Evolutionary conservation across 2,888 invertebrate genomes (phyloP).

Genomic region (Scaptodrosophila latifasciaeformis): DNA sequence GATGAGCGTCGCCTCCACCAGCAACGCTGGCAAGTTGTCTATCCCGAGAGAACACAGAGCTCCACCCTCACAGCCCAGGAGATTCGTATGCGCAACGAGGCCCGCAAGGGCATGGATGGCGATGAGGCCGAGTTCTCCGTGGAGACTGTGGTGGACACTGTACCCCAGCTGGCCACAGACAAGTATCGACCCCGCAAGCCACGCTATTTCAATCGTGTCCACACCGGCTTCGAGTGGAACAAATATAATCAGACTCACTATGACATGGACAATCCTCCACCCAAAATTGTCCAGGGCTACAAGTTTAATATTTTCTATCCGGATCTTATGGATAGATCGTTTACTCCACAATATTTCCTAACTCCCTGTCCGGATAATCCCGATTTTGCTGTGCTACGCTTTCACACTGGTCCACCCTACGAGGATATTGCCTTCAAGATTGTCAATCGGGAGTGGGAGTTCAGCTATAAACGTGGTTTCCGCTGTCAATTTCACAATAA

Average conservation of each 20-base stretch:
- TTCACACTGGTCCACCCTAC: conserved; percentile 99
- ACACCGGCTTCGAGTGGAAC: conserved; percentile 99
- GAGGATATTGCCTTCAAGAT: conserved; percentile 99
- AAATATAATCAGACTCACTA: conserved; percentile 99
- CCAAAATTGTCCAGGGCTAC: conserved; percentile 99
- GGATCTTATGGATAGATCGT: conserved; percentile 94
- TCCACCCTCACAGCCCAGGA: conserved; percentile 73
- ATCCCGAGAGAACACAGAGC: conserved; percentile 64
- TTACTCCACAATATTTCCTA: conserved; percentile 95
- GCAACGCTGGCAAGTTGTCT: conserved; percentile 38
- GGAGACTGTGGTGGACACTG: conserved; percentile 88
- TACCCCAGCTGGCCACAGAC: conserved; percentile 92
- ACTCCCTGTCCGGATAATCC: conserved; percentile 93
- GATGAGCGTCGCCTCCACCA: conserved; percentile 43
- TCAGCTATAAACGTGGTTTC: conserved; percentile 98
- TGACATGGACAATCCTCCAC: conserved; percentile 99
- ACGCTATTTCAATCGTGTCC: conserved; percentile 96
- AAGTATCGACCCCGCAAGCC: conserved; percentile 98
- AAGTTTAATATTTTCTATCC: conserved; percentile 99
- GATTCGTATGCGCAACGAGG: conserved; percentile 84
- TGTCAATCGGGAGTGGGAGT: conserved; percentile 99
- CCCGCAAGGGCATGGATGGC: conserved; percentile 87
- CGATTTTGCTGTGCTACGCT: conserved; percentile 95
- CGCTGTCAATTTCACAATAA: conserved; percentile 99
- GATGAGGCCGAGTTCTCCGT: conserved; percentile 95